These are phyloP conservation scores for Acheta domesticus DNA, from an alignment of 2,888 invertebrate species.

Conservation along the genomic window DNA sequence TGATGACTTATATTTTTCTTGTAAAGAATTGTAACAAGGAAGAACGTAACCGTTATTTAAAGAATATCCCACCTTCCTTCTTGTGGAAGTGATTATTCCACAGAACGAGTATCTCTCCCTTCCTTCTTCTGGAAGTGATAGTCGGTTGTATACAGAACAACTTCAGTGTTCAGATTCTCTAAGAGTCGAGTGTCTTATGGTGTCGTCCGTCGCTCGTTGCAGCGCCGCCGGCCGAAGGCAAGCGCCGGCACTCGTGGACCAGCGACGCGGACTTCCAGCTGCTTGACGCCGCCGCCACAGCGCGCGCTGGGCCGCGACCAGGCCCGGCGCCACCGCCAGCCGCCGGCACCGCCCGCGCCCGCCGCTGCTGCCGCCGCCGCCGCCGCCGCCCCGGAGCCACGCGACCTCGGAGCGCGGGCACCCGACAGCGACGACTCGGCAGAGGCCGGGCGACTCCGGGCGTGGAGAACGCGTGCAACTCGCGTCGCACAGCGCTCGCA, in stretches of 20 bases:
- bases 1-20: too few relatives aligned
- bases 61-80: too few relatives aligned
- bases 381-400: neutral
- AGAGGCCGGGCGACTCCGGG: conserved; percentile 33
- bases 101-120: too few relatives aligned
- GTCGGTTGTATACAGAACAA: too few relatives aligned
- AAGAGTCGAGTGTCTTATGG: too few relatives aligned
- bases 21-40: too few relatives aligned
- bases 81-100: too few relatives aligned
- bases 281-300: conserved; percentile 34
- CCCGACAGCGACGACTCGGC: neutral
- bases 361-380: neutral
- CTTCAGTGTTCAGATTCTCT: too few relatives aligned
- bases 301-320: neutral
- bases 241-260: conserved; percentile 45
- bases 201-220: too few relatives aligned
- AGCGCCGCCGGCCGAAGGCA: conserved; percentile 42
- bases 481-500: conserved; percentile 18
- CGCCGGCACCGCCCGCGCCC: neutral
- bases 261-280: conserved; percentile 42
- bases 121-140: too few relatives aligned
- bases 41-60: too few relatives aligned
- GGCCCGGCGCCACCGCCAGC: neutral
- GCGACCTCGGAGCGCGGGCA: neutral
- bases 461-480: conserved; percentile 37